These are phyloP conservation scores for Cephus sareptanus DNA, from an alignment of 2,888 invertebrate species.

Conservation along the genomic window DNA sequence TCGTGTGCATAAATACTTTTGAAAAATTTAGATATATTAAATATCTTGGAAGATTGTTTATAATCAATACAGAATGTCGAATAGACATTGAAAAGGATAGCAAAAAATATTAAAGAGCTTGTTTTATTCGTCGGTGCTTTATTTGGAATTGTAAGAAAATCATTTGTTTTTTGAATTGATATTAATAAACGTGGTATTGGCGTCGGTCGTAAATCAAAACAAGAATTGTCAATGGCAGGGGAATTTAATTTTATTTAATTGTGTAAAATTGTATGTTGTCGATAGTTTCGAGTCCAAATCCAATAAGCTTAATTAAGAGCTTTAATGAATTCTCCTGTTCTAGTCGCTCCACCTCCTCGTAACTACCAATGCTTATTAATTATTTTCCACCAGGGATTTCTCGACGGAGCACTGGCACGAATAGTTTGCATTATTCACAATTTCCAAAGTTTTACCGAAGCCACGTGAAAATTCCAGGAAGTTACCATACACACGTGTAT, in stretches of 20 bases:
- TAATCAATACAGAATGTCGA: not conserved
- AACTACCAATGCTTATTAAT: constrained; percentile 21
- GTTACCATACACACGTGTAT: not conserved
- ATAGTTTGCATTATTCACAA: not conserved
- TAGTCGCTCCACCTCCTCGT: not conserved
- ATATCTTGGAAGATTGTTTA: too few relatives aligned
- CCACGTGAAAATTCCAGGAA: not conserved
- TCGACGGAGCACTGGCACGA: not conserved
- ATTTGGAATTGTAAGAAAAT: not conserved
- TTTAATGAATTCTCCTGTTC: constrained; percentile 27
- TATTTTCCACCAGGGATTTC: constrained; percentile 2
- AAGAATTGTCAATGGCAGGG: not conserved
- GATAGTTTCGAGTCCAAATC: constrained; percentile 30
- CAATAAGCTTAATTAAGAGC: constrained; percentile 37
- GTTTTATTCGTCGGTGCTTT: too few relatives aligned
- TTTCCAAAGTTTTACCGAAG: not conserved
- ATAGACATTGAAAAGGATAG: not conserved
- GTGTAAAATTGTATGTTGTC: constrained; percentile 20
- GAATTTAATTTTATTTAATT: constrained; percentile 16
- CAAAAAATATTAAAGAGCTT: too few relatives aligned
- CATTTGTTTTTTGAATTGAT: not conserved
- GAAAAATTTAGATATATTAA: too few relatives aligned
- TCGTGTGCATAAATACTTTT: not conserved
- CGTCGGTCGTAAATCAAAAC: not conserved
- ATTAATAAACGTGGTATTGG: not conserved